Conservation (phyloP, 2,113 vertebrate genomes). For the Zosterops japonicus region DNA sequence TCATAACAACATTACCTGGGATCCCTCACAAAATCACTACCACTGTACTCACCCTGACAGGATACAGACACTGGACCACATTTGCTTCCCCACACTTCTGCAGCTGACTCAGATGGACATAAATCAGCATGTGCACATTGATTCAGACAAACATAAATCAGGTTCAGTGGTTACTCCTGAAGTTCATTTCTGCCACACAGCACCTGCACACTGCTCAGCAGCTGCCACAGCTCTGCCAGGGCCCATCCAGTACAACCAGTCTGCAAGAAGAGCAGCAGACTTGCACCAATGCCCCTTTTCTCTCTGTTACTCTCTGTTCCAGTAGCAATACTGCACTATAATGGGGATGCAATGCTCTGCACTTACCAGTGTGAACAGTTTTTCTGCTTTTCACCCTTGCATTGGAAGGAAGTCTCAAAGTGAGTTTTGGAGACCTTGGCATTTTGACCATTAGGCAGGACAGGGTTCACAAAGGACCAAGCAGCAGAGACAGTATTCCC, state of each 20-base stretch:
- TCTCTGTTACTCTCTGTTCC: too few species aligned
- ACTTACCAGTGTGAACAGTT: background rate
- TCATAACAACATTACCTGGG: background rate
- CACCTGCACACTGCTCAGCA: background rate
- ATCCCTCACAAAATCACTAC: background rate
- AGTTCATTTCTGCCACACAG: background rate
- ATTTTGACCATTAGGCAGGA: background rate
- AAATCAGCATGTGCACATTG: background rate
- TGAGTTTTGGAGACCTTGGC: background rate
- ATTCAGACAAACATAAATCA: background rate
- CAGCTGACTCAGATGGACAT: background rate
- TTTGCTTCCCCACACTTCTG: background rate
- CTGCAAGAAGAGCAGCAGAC: background rate
- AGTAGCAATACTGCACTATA: background rate
- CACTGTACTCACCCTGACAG: accelerated
- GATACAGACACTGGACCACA: background rate
- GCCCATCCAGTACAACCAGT: background rate
- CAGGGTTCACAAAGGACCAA: background rate
- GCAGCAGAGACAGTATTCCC: background rate
- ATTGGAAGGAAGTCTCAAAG: background rate
- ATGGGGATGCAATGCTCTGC: background rate
- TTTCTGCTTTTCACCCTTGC: background rate
- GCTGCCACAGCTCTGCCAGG: background rate
- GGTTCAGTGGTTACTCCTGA: background rate
- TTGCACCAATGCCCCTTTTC: background rate